Base-by-base conservation (phyloP, 2,888 invertebrate genomes). In the Diarsia rubi region DNA sequence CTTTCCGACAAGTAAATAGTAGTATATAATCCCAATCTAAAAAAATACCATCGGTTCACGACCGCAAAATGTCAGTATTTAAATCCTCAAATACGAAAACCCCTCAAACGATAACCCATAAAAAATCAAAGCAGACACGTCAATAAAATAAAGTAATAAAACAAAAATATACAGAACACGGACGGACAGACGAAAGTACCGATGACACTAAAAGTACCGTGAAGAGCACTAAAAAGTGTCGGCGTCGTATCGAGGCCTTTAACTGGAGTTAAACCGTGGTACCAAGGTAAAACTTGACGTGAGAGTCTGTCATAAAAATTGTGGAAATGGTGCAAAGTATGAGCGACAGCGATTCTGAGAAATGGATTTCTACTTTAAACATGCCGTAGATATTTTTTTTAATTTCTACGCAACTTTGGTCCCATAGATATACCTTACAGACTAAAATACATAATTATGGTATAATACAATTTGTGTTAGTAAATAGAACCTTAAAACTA, bases 201-300 rank as follows among this genome's bases (percentile, higher is more conserved):
- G 52, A 67, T 47, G 49, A 45, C 12, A 75, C 70, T 70, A 75
- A 76, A 87, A 86, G 84, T 82, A 79, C 73, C 72, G 66, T 77
- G 71, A 86, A 77, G 62, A 80, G 75, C 70, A 86, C 85, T 87
- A 88, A 87, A 87, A 87, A 85, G 78, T 81, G 82, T 19, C 79
- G 72, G 85, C 75, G 70, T 81, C 83, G 79, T 86, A 86, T 88
- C 84, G 82, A 86, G 82, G 85, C 86, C 86, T 85, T 76, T 88
- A 89, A 89, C 85, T 82, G 69, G 77, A 84, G 87, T 90, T 88
- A 88, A 88, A 88, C 82, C 79, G 85, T 72, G 59, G 75, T 77
- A 79, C 82, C 87, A 83, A 90, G 90, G 91, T 90, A 85, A 85
- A 91, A 91, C 87, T 92, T 91, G 80, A 89, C 88, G 87, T 83